phyloP scores from a whole-genome alignment of 1,140 invertebrate genomes.

The Drosophila repletoides region DNA sequence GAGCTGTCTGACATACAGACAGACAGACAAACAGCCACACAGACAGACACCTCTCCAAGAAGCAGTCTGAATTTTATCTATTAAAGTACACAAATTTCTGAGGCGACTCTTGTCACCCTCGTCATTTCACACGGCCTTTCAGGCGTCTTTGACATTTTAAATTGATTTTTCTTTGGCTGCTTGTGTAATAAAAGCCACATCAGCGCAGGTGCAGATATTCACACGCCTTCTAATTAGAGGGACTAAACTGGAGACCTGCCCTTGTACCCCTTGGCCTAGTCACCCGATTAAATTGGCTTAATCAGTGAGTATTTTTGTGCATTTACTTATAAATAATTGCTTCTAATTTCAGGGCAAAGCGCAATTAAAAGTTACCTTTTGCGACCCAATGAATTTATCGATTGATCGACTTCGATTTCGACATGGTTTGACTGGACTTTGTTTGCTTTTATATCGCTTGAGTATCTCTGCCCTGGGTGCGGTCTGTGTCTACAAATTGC shows the following conservation, averaged over 20 bases:
- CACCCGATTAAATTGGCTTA: slow-evolving; percentile 53
- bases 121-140: slow-evolving; percentile 59
- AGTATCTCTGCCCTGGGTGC: slow-evolving; percentile 54
- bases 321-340: slow-evolving; percentile 58
- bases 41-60: slow-evolving; percentile 17
- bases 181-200: slow-evolving; percentile 57
- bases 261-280: background rate
- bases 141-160: slow-evolving; percentile 67
- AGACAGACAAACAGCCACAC: no score
- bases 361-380: slow-evolving; percentile 66
- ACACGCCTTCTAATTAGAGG: slow-evolving; percentile 61
- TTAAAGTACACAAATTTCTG: slow-evolving; percentile 58
- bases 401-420: no score
- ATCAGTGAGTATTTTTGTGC: slow-evolving; percentile 55
- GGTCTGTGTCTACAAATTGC: slow-evolving; percentile 69
- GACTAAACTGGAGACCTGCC: background rate
- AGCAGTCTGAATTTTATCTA: slow-evolving; percentile 58
- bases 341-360: slow-evolving; percentile 55
- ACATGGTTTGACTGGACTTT: no score
- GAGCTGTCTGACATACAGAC: slow-evolving; percentile 22
- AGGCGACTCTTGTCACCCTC: slow-evolving; percentile 53
- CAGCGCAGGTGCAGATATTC: slow-evolving; percentile 70
- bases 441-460: slow-evolving; percentile 7
- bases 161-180: slow-evolving; percentile 61
- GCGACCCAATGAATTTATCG: slow-evolving; percentile 37